Evolutionary conservation across 2,113 vertebrate species (phyloP).

Genomic region (Uria lomvia): DNA sequence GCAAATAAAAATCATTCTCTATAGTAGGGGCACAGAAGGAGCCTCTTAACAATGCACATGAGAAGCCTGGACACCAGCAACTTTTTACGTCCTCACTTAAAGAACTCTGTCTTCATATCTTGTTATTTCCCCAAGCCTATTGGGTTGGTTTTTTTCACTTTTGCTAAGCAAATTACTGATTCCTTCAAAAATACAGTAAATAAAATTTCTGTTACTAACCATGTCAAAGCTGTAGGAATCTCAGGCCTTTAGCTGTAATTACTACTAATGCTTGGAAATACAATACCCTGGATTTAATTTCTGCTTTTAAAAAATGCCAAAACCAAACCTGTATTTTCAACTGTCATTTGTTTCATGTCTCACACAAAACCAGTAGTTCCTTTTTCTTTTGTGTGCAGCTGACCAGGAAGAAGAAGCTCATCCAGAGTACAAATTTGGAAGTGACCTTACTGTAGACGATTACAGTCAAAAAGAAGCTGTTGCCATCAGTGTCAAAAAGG

Average conservation of each 20-base stretch:
- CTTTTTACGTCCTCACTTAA: background rate
- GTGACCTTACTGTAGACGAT: slow-evolving; percentile 84
- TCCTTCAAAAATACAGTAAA: background rate
- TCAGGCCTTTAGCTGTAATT: background rate
- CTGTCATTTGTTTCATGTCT: background rate
- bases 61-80: background rate
- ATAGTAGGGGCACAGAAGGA: background rate
- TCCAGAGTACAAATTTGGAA: slow-evolving; percentile 87
- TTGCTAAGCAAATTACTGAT: background rate
- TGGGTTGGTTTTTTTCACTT: background rate
- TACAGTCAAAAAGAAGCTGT: slow-evolving; percentile 82
- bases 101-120: background rate
- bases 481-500: slow-evolving; percentile 90
- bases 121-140: background rate
- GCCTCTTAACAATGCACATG: background rate
- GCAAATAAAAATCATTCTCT: background rate
- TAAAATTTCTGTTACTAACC: background rate
- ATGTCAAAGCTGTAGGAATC: background rate
- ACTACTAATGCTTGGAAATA: background rate
- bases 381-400: slow-evolving; percentile 47
- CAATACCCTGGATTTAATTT: background rate
- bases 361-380: background rate
- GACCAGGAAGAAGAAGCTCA: slow-evolving; percentile 91
- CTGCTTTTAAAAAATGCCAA: background rate
- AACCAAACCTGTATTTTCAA: background rate